These are phyloP conservation scores for Thermophis baileyi DNA, from an alignment of 2,113 vertebrate genomes.

Conservation along the genomic window DNA sequence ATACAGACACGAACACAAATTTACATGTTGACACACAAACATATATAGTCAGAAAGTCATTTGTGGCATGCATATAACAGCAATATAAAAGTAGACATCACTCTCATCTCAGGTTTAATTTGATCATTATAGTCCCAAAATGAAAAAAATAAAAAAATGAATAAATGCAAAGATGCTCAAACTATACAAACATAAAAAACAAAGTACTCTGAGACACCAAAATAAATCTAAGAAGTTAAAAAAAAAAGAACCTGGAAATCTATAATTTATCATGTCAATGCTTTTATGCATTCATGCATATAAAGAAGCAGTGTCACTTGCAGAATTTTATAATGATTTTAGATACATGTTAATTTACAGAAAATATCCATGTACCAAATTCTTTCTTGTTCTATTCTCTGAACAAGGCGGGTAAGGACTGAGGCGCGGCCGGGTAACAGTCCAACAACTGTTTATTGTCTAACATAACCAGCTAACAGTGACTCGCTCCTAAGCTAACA, in stretches of 20 bases:
- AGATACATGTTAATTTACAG: not conserved
- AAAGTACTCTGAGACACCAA: not conserved
- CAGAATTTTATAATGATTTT: not conserved
- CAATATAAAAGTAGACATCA: not conserved
- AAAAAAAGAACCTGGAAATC: not conserved
- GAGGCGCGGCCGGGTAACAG: too few species aligned
- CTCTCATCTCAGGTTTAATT: not conserved
- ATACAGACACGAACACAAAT: not conserved
- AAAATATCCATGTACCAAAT: not conserved
- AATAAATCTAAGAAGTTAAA: not conserved
- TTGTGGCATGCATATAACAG: not conserved
- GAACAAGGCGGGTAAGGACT: too few species aligned
- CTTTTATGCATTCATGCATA: not conserved
- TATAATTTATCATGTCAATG: not conserved
- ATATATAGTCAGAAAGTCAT: not conserved
- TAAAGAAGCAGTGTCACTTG: not conserved
- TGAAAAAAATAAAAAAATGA: not conserved
- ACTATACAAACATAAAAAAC: not conserved
- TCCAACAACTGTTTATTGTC: too few species aligned
- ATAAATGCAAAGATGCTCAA: not conserved
- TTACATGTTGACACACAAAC: not conserved
- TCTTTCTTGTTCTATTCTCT: not conserved
- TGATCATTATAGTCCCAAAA: not conserved
- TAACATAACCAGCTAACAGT: too few species aligned
- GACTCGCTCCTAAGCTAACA: too few species aligned